phyloP scores from a whole-genome alignment of 2,113 vertebrate species.

The Lophura nycthemera region DNA sequence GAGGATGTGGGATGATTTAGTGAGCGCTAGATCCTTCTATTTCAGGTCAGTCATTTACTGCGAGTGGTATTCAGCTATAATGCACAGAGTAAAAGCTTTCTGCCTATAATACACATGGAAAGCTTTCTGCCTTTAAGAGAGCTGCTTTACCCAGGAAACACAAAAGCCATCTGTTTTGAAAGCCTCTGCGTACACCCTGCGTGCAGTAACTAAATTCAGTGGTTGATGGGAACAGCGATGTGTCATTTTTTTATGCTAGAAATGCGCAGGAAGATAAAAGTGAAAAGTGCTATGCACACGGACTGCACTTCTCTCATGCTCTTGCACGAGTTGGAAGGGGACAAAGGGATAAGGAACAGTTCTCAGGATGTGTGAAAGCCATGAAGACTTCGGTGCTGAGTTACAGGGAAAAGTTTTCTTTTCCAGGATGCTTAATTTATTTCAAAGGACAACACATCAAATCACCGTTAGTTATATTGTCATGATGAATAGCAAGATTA shows the following conservation, averaged over 20 bases:
- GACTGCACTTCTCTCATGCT: background rate
- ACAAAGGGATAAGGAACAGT: background rate
- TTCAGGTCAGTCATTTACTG: background rate
- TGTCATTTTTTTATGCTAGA: background rate
- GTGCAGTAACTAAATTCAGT: background rate
- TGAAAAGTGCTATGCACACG: background rate
- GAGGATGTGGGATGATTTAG: background rate
- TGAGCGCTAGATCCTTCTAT: background rate
- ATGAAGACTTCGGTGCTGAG: background rate
- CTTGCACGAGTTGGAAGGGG: background rate
- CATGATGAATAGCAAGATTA: background rate
- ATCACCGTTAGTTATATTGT: background rate
- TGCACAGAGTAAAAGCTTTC: background rate
- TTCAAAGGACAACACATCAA: slow-evolving; percentile 1
- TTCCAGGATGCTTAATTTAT: background rate
- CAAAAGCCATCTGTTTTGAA: background rate
- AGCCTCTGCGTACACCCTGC: background rate
- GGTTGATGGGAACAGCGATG: background rate
- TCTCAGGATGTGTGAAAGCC: background rate
- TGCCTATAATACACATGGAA: background rate
- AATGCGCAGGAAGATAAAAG: background rate
- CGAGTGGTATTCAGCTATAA: background rate
- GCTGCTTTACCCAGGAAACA: background rate
- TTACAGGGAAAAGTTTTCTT: background rate
- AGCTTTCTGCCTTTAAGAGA: background rate